A percentile compares a stretch with the other conserved stretches of the same genome.
phyloP scores from a whole-genome alignment of 2,113 vertebrate species.

The Pipra filicauda region DNA sequence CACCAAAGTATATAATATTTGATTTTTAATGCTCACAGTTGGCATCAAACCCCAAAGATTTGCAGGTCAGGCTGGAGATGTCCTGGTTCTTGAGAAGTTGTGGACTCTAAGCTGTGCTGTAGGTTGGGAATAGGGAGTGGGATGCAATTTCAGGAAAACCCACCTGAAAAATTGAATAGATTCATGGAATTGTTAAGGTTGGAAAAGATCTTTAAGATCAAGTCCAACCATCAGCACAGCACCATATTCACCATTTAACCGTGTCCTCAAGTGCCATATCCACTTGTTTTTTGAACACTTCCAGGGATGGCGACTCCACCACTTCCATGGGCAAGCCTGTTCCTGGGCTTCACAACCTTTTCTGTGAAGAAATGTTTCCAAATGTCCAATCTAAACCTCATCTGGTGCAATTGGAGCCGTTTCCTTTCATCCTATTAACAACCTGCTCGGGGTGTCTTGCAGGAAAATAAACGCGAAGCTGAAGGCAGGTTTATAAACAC shows the following conservation, averaged over 20 bases:
- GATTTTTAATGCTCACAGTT: not conserved
- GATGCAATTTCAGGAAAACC: not conserved
- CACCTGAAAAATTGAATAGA: too few species aligned
- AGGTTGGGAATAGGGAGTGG: not conserved
- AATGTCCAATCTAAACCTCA: too few species aligned
- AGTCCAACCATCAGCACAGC: accelerated
- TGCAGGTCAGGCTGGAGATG: not conserved
- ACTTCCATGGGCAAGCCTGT: not conserved
- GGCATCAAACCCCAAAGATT: not conserved
- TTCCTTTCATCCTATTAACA: not conserved
- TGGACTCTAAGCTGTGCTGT: not conserved
- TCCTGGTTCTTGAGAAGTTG: not conserved
- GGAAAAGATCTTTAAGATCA: not conserved
- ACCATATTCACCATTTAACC: too few species aligned
- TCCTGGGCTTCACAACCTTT: not conserved
- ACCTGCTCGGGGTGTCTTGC: accelerated
- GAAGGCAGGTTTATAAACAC: not conserved
- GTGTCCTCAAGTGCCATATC: not conserved
- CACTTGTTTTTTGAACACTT: accelerated
- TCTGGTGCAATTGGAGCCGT: not conserved
- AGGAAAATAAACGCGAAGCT: not conserved
- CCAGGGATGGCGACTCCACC: too few species aligned
- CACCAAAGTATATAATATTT: not conserved
- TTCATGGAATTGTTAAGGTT: accelerated
- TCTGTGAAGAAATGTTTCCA: not conserved